Percentiles rank a stretch among this genome's conserved stretches.
phyloP scores from a whole-genome alignment of 2,797 vertebrate species.

The Taenioides sp. region DNA sequence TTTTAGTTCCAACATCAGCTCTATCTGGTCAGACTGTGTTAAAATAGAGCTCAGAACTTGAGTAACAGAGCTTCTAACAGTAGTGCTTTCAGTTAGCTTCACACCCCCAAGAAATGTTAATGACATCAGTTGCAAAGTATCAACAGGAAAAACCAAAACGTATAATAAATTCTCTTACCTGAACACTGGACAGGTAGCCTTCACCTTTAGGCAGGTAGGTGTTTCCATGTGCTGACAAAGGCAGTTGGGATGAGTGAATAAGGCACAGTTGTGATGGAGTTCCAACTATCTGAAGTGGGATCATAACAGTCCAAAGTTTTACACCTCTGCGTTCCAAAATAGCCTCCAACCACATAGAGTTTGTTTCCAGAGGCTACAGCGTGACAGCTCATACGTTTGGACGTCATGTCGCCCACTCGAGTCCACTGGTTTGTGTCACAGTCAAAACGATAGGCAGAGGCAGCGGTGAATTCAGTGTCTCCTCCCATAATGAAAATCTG shows the following conservation, averaged over 20 bases:
- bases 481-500: slow-evolving; percentile 98
- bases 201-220: slow-evolving; percentile 84
- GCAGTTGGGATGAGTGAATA: slow-evolving; percentile 95
- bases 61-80: no score
- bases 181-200: neutral
- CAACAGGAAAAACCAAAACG: neutral
- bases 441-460: slow-evolving; percentile 93
- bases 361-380: slow-evolving; percentile 93
- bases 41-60: no score
- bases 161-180: slow-evolving; percentile 12
- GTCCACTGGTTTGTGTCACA: slow-evolving; percentile 91
- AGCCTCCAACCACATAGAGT: slow-evolving; percentile 93
- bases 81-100: no score
- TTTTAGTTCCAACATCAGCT: no score
- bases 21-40: no score
- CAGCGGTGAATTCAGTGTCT: slow-evolving; percentile 91
- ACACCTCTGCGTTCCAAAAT: slow-evolving; percentile 93
- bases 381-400: slow-evolving; percentile 95
- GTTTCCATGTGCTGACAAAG: slow-evolving; percentile 97
- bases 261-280: slow-evolving; percentile 93
- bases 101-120: no score
- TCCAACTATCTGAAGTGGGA: slow-evolving; percentile 90
- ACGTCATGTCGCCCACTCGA: slow-evolving; percentile 92
- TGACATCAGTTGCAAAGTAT: no score
- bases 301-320: slow-evolving; percentile 96